Conservation (phyloP, 2,888 invertebrate species). For the Drosophila eohydei region DNA sequence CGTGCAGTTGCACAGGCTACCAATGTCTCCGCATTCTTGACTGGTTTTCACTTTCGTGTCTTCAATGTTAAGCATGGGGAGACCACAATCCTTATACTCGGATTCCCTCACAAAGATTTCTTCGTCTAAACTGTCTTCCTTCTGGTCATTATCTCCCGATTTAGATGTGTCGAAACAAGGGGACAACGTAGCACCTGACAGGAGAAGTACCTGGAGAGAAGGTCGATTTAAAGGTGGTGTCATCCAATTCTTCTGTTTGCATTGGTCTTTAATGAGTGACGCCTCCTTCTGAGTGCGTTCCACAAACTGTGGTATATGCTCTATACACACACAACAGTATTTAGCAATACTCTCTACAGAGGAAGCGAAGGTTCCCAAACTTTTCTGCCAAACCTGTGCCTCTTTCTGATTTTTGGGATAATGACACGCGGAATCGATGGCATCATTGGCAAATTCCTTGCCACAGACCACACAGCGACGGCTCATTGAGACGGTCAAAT, state of each 20-base stretch:
- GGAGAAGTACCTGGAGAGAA: constrained; percentile 55
- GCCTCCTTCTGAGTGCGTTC: constrained; percentile 44
- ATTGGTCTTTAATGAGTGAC: not conserved
- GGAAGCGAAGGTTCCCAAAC: constrained; percentile 54
- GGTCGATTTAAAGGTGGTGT: constrained; percentile 6
- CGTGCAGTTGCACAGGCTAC: constrained; percentile 38
- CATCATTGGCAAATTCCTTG: constrained; percentile 18
- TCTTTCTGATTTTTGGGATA: constrained; percentile 60
- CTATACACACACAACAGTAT: constrained; percentile 63
- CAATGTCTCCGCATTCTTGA: constrained; percentile 28
- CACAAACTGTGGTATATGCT: constrained; percentile 68
- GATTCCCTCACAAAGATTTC: constrained; percentile 65
- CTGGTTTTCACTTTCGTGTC: constrained; percentile 40
- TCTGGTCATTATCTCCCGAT: not conserved
- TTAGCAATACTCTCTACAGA: constrained; percentile 44
- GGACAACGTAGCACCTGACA: constrained; percentile 50
- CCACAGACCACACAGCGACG: constrained; percentile 71
- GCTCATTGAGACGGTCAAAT: constrained; percentile 34
- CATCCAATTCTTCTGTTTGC: not conserved
- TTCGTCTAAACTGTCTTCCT: constrained; percentile 32
- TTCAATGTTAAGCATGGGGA: constrained; percentile 53
- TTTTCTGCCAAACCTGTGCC: constrained; percentile 65
- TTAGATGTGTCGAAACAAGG: constrained; percentile 28
- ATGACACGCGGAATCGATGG: constrained; percentile 33
- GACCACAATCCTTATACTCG: constrained; percentile 36